phyloP scores from a whole-genome alignment of 1,140 invertebrate genomes.

The Bombus impatiens region DNA sequence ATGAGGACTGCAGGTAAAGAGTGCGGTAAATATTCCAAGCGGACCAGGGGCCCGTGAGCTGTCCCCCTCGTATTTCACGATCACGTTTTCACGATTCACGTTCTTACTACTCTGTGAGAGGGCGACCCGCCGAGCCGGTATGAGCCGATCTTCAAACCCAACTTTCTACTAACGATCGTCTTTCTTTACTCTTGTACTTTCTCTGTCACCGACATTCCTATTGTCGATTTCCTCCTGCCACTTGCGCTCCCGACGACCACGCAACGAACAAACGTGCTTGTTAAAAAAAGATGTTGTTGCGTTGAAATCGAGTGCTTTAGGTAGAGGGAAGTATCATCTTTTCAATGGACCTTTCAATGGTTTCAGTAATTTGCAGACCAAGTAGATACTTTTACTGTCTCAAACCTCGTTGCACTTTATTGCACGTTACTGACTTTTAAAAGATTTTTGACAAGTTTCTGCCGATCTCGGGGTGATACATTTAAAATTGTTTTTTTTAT shows the following conservation, averaged over 20 bases:
- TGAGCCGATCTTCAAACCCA: constrained; percentile 78
- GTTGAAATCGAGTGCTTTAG: background rate
- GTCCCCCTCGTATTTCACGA: constrained; percentile 77
- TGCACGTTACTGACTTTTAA: too few relatives aligned
- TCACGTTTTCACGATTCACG: constrained; percentile 80
- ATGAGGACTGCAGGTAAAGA: constrained; percentile 99
- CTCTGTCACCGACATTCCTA: constrained; percentile 56
- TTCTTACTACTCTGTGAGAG: constrained; percentile 76
- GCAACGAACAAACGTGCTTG: constrained; percentile 44
- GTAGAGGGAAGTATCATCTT: too few relatives aligned
- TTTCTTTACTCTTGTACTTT: constrained; percentile 41
- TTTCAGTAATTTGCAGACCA: too few relatives aligned
- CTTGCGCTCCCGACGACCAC: constrained; percentile 48
- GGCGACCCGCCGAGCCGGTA: constrained; percentile 79
- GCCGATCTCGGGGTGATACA: too few relatives aligned
- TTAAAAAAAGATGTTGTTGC: too few relatives aligned
- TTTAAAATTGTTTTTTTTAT: background rate
- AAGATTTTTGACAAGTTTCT: background rate
- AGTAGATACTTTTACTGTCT: too few relatives aligned
- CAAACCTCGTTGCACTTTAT: too few relatives aligned
- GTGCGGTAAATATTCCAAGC: constrained; percentile 94
- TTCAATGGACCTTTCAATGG: too few relatives aligned
- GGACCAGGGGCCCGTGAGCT: constrained; percentile 81
- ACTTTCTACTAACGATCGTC: constrained; percentile 62
- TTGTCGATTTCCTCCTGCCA: constrained; percentile 54